These are phyloP conservation scores for Tragulus kanchil DNA, from an alignment of 2,113 vertebrate genomes.

Conservation along the genomic window DNA sequence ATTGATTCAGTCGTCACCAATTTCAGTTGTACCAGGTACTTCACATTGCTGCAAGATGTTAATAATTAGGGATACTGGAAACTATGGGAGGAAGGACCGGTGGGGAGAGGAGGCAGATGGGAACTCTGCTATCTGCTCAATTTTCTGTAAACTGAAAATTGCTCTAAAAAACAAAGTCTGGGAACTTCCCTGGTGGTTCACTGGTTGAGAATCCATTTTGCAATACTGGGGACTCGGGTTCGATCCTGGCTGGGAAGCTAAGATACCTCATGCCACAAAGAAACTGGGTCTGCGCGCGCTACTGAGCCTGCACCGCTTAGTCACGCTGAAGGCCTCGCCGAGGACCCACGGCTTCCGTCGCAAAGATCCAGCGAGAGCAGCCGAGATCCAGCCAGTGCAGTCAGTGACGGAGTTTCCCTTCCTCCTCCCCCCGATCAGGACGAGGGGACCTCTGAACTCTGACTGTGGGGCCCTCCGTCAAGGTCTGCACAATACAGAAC, in stretches of 20 bases:
- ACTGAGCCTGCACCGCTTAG: too few relatives aligned
- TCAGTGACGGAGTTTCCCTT: neutral
- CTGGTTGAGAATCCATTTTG: neutral
- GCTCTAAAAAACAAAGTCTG: neutral
- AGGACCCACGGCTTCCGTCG: neutral
- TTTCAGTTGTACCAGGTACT: neutral
- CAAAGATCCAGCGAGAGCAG: neutral
- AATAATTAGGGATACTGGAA: neutral
- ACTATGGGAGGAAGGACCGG: neutral
- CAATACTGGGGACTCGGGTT: neutral
- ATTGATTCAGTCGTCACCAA: neutral
- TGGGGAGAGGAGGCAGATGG: neutral
- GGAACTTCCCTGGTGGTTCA: neutral
- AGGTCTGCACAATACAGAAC: neutral
- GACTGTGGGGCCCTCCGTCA: neutral
- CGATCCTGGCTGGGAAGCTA: neutral
- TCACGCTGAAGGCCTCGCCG: too few relatives aligned
- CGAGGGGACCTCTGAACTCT: neutral
- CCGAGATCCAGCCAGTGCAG: neutral
- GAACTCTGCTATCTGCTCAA: neutral
- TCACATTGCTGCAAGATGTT: neutral
- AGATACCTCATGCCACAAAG: too few relatives aligned
- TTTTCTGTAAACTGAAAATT: neutral
- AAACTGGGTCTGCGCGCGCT: too few relatives aligned
- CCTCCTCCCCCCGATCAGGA: neutral